These are phyloP conservation scores for Flabesymbios commensalis DNA, from an alignment of 2,888 invertebrate species.

Conservation along the genomic window DNA sequence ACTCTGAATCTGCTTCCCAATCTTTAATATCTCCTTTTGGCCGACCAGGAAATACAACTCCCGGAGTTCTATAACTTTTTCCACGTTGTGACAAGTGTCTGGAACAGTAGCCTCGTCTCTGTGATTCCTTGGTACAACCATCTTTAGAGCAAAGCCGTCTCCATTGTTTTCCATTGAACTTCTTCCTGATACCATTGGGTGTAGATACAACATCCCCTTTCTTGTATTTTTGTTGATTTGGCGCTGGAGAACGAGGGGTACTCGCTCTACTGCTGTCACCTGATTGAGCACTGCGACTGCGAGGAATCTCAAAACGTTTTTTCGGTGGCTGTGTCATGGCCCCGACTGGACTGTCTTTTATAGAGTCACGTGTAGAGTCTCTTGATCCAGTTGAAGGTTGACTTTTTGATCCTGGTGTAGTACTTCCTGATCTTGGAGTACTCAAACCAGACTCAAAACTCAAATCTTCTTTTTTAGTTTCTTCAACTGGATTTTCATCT, in stretches of 20 bases:
- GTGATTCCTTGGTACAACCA: conserved; percentile 95
- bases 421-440: conserved; percentile 75
- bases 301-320: conserved; percentile 45
- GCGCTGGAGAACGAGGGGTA: conserved; percentile 54
- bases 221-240: conserved; percentile 56
- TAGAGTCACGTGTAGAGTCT: conserved; percentile 1
- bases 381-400: conserved; percentile 18
- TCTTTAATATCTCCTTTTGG: conserved; percentile 57
- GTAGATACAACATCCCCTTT: conserved; percentile 96
- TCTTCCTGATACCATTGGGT: conserved; percentile 91
- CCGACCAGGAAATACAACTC: conserved; percentile 43
- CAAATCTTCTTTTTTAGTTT: background rate
- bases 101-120: conserved; percentile 94
- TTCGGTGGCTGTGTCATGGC: conserved; percentile 44
- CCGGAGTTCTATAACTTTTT: conserved; percentile 55
- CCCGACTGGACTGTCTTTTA: conserved; percentile 22
- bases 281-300: conserved; percentile 56
- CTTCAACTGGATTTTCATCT: background rate
- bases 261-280: conserved; percentile 55
- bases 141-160: conserved; percentile 93
- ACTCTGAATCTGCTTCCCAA: conserved; percentile 74
- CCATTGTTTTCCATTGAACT: conserved; percentile 99
- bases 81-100: conserved; percentile 91
- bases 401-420: conserved; percentile 68
- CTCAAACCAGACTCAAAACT: conserved; percentile 40